A percentile compares a stretch with the other conserved stretches of the same genome.
phyloP scores from a whole-genome alignment of 1,140 invertebrate genomes.

The Hormaphis cornu region DNA sequence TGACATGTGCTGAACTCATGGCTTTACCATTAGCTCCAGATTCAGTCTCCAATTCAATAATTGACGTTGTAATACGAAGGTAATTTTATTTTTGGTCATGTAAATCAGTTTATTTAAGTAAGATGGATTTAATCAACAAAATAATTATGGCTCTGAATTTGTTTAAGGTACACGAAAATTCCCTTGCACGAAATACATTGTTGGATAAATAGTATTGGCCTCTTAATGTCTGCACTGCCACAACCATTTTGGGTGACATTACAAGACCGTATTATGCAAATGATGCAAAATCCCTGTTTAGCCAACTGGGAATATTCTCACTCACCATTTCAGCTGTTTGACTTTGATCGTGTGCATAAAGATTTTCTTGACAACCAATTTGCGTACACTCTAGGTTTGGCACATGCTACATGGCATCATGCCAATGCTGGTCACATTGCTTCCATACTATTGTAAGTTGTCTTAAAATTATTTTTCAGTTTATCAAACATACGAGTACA shows the following conservation, averaged over 20 bases:
- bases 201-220: constrained; percentile 88
- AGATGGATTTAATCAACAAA: too few relatives aligned
- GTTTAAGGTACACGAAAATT: constrained; percentile 68
- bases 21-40: constrained; percentile 71
- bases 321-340: constrained; percentile 74
- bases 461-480: background rate
- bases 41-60: constrained; percentile 65
- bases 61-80: constrained; percentile 81
- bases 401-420: constrained; percentile 80
- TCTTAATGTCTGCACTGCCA: constrained; percentile 80
- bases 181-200: constrained; percentile 70
- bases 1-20: constrained; percentile 91
- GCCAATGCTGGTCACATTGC: constrained; percentile 69
- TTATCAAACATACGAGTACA: constrained; percentile 5
- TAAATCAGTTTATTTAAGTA: too few relatives aligned
- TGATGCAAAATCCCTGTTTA: constrained; percentile 60
- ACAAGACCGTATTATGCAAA: constrained; percentile 71
- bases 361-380: constrained; percentile 73
- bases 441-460: constrained; percentile 59
- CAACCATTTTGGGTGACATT: constrained; percentile 72
- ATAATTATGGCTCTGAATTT: too few relatives aligned
- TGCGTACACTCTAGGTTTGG: constrained; percentile 71
- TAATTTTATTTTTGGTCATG: constrained; percentile 41
- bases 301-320: constrained; percentile 61
- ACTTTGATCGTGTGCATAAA: constrained; percentile 69